phyloP scores from a whole-genome alignment of 2,888 invertebrate genomes.

The Notocelia uddmanniana region DNA sequence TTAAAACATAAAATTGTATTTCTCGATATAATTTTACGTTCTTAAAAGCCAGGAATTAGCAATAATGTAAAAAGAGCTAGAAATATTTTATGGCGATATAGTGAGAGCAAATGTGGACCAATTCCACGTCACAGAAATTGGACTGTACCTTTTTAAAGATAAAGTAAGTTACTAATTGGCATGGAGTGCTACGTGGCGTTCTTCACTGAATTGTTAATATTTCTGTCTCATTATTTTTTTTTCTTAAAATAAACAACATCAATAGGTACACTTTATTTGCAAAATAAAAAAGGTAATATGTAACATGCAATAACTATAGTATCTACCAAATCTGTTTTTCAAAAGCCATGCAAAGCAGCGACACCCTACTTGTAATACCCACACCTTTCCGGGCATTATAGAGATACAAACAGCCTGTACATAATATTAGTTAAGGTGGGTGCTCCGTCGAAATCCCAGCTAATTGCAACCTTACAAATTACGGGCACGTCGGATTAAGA shows the following conservation, averaged over 20 bases:
- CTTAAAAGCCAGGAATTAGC: too few relatives aligned
- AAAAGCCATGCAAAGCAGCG: background rate
- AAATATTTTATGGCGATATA: background rate
- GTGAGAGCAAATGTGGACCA: background rate
- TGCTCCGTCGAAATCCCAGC: slow-evolving; percentile 35
- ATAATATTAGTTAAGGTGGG: slow-evolving; percentile 40
- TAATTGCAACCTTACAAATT: slow-evolving; percentile 45
- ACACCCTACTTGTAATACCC: slow-evolving; percentile 5
- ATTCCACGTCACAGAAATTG: slow-evolving; percentile 21
- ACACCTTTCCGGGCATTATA: slow-evolving; percentile 14
- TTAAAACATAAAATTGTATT: background rate
- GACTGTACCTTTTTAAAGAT: slow-evolving; percentile 6
- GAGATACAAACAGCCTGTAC: slow-evolving; percentile 28
- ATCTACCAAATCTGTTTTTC: background rate
- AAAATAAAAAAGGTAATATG: too few relatives aligned
- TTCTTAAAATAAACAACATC: too few relatives aligned
- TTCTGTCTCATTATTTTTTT: background rate
- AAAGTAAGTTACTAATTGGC: slow-evolving; percentile 10
- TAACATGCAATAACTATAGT: background rate
- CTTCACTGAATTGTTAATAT: background rate
- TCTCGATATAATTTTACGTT: too few relatives aligned
- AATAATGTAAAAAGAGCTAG: background rate
- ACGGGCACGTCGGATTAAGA: slow-evolving; percentile 44
- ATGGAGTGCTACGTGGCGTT: background rate
- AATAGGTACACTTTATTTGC: too few relatives aligned